Evolutionary conservation across 2,797 vertebrate species (phyloP), one percentile per base, ranked within the genome.

Genomic region (Aulostomus chinensis): DNA sequence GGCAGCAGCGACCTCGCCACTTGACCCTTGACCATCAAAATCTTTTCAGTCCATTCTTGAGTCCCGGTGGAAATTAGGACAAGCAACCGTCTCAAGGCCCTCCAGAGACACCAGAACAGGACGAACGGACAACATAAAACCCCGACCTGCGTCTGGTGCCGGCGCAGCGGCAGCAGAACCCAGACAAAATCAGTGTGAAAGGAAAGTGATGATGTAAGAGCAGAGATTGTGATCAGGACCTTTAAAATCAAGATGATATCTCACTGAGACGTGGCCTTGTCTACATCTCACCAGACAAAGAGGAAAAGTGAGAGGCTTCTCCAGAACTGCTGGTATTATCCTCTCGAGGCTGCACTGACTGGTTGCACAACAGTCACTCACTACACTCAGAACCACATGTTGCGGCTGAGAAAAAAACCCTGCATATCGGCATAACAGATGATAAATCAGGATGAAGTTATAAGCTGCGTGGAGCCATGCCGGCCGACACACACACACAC

Each of bases 341-440:
- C 42, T 57, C 39, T 17, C 34, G 45, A 75, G 43, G 9, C 38
- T 11, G 15, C 2, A 4, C 34, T 8, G 54, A 63, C 33, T 73
- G 16, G 26, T 38, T 37, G 22, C 56, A 42, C 73, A 58, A 47
- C 47, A 46, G 9, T 0, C 9, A 25, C 33, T 35, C 24, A 25
- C 4, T 24, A 7, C 46, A 22, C 49, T 53, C 47, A 42, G 40
- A 58, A 52, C 52, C 76, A 65, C 52, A 76, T 78, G 78, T 54
- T 61, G 48, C 1, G 10, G 30, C 41, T 20, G 24, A n/a, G 2
- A 26, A n/a, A 11, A 14, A 21, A 48, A 21, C 32, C 5, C 24
- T 24, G 38, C 42, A 36, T 34, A 49, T 43, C 13, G 1, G 12
- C 26, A 52, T 18, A 52, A 54, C 31, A 10, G 49, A 49, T 32